Evolutionary conservation across 2,888 invertebrate species (phyloP).

Genomic region (Tipula unca): DNA sequence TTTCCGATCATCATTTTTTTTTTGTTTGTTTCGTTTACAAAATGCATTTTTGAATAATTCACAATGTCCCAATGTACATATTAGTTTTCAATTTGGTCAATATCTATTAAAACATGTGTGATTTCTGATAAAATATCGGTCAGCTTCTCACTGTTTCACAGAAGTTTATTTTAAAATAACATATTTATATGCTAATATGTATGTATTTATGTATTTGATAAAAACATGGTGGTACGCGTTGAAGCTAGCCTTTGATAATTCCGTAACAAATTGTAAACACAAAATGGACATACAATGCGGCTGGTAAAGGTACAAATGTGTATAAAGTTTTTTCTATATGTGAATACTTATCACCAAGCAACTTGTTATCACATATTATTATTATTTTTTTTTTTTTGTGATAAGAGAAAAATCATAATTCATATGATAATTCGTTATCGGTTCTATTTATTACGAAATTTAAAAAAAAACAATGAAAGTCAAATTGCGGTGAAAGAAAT

Average conservation of each 20-base stretch:
- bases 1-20: too few relatives aligned
- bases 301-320: neutral
- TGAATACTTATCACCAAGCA: neutral
- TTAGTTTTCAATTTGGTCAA: too few relatives aligned
- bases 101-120: too few relatives aligned
- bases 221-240: neutral
- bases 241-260: neutral
- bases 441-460: neutral
- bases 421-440: conserved; percentile 3
- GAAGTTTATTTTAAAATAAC: neutral
- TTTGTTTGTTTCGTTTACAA: too few relatives aligned
- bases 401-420: neutral
- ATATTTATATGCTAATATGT: neutral
- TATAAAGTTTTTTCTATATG: neutral
- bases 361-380: neutral
- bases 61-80: too few relatives aligned
- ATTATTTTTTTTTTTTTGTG: neutral
- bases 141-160: neutral
- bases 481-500: neutral
- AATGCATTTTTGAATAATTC: too few relatives aligned
- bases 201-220: neutral
- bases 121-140: too few relatives aligned
- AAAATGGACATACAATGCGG: neutral
- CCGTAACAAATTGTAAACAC: neutral
- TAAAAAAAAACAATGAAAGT: neutral